Conservation (phyloP, 1,140 invertebrate genomes). For the Idris sp. region DNA sequence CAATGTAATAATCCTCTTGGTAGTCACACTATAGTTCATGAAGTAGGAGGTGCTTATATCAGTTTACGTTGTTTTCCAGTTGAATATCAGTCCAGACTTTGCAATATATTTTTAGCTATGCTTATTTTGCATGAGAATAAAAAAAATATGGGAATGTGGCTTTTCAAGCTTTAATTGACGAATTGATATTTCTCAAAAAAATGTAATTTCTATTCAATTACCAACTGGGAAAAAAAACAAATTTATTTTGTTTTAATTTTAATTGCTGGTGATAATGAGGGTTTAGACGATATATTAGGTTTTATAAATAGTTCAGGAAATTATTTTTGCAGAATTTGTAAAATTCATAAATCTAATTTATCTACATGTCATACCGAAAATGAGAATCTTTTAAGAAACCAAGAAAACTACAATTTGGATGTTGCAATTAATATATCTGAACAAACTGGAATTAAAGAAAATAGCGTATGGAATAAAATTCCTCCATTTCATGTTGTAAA, state of each 20-base stretch:
- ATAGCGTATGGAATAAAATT: slow-evolving; percentile 54
- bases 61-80: slow-evolving; percentile 64
- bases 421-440: slow-evolving; percentile 21
- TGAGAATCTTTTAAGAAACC: slow-evolving; percentile 24
- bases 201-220: slow-evolving; percentile 35
- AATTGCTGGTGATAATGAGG: slow-evolving; percentile 56
- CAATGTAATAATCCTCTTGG: slow-evolving; percentile 65
- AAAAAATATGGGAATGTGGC: slow-evolving; percentile 36
- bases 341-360: slow-evolving; percentile 33
- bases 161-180: slow-evolving; percentile 50
- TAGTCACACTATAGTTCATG: slow-evolving; percentile 61
- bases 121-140: slow-evolving; percentile 61
- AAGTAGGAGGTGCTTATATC: slow-evolving; percentile 64
- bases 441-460: slow-evolving; percentile 49
- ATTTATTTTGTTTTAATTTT: slow-evolving; percentile 58
- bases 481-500: slow-evolving; percentile 55
- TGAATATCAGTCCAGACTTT: slow-evolving; percentile 56
- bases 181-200: slow-evolving; percentile 52
- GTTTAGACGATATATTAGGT: slow-evolving; percentile 48
- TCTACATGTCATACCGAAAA: slow-evolving; percentile 20
- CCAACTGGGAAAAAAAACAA: slow-evolving; percentile 25
- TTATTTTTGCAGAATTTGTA: slow-evolving; percentile 55
- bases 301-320: slow-evolving; percentile 52
- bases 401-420: slow-evolving; percentile 46
- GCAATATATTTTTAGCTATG: slow-evolving; percentile 63